Evolutionary conservation across 1,140 invertebrate species (phyloP), one percentile per base, ranked within the genome.

Genomic region (Lepidostoma basale): DNA sequence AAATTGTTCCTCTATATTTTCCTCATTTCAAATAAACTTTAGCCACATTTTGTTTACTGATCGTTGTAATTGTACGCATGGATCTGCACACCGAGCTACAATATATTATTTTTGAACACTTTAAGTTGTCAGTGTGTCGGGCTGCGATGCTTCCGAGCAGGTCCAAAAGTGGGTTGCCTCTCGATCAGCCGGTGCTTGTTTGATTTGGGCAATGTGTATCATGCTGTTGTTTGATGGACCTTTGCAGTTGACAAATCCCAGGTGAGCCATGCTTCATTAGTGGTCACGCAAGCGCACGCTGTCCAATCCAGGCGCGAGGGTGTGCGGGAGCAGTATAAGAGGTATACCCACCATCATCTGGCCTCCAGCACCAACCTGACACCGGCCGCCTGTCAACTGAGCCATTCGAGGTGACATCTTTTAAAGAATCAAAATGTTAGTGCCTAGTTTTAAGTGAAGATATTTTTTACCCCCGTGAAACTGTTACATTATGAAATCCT

Each of bases 171-270:
- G 45, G 23, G 9, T n/a, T 28, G 22, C 28, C 3, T 4, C 28
- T 30, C 14, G 23, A 56, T n/a, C 18, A 14, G 25, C 4, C 22
- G 49, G 8, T 39, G 20, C 9, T 56, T 22, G 20, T 58, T 12
- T 67, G 56, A 23, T 71, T 56, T 63, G 69, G 64, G 23, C 26
- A 44, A 67, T 67, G 40, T 63, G 67, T 62, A 71, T 64, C 36
- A 68, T 64, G 63, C 69, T 68, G 65, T 70, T 72, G 28, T 72
- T 72, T 72, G 36, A 66, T 72, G 70, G 70, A 72, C 70, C 60
- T 72, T 72, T 72, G 62, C 70, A 72, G 70, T 72, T 72, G 66
- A 62, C 66, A 68, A 67, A 64, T 68, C 67, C 70, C 70, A 72
- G 70, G 70, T 72, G 70, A 72, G 70, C 66, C 66, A 64, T 49